These are phyloP conservation scores for Protula sp. DNA, from an alignment of 2,888 invertebrate species.

Conservation along the genomic window DNA sequence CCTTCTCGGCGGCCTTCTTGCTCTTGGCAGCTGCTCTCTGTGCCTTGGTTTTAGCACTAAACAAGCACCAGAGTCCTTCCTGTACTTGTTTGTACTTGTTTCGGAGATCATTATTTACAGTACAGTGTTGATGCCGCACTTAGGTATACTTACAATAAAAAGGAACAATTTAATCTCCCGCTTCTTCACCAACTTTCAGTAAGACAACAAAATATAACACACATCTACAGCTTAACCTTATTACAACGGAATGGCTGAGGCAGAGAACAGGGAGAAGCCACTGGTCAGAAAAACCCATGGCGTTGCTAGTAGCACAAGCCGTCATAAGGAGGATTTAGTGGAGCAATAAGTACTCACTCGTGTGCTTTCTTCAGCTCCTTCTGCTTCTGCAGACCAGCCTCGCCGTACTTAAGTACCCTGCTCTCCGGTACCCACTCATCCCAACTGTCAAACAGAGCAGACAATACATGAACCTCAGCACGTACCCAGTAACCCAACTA, in stretches of 20 bases:
- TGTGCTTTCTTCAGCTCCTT: conserved; percentile 74
- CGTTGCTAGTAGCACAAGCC: too few species aligned
- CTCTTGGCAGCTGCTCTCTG: background rate
- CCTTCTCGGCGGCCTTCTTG: conserved; percentile 19
- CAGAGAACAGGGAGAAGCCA: too few species aligned
- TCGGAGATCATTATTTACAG: background rate
- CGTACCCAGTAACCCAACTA: background rate
- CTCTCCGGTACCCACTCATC: conserved; percentile 77
- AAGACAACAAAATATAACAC: too few species aligned
- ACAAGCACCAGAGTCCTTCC: too few species aligned
- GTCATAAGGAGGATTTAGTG: too few species aligned
- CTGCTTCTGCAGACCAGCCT: conserved; percentile 79
- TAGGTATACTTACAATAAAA: background rate
- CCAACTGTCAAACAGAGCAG: conserved; percentile 53
- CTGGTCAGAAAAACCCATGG: too few species aligned
- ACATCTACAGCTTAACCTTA: too few species aligned
- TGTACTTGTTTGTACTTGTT: too few species aligned
- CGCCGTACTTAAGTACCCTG: conserved; percentile 83
- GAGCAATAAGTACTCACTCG: background rate
- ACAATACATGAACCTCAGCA: background rate
- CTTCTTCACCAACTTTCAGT: too few species aligned
- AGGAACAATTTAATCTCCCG: too few species aligned
- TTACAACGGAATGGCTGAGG: too few species aligned
- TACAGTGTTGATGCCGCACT: background rate
- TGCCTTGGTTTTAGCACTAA: background rate